Conservation (phyloP, 2,797 vertebrate genomes). For the Schizopygopsis malacanthus region DNA sequence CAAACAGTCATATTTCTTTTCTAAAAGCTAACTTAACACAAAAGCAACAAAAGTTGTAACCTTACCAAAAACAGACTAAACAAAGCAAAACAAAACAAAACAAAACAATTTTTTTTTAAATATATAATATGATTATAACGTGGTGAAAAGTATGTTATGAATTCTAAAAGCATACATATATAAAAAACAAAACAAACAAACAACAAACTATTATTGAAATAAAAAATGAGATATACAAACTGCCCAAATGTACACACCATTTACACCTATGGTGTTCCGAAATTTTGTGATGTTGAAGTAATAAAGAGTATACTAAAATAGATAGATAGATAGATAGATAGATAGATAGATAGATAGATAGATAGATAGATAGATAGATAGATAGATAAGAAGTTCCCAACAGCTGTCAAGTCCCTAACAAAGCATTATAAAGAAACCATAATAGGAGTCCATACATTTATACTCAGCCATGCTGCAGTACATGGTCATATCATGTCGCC, state of each 20-base stretch:
- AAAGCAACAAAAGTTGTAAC: background rate
- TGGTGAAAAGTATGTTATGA: background rate
- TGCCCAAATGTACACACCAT: too few relatives aligned
- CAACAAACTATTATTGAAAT: too few relatives aligned
- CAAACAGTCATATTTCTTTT: background rate
- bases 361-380: too few relatives aligned
- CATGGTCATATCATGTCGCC: background rate
- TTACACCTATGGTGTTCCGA: too few relatives aligned
- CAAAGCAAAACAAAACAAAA: too few relatives aligned
- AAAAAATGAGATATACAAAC: too few relatives aligned
- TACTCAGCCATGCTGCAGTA: background rate
- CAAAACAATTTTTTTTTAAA: too few relatives aligned
- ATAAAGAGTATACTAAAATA: background rate
- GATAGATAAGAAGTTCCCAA: background rate
- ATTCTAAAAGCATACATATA: too few relatives aligned
- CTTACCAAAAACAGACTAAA: background rate
- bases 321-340: too few relatives aligned
- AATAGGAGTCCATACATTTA: background rate
- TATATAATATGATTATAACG: background rate
- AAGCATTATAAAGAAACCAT: background rate
- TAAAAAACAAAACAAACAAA: too few relatives aligned
- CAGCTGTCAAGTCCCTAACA: background rate
- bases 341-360: too few relatives aligned
- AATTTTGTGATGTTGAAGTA: background rate
- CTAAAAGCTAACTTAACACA: background rate